phyloP scores from a whole-genome alignment of 2,888 invertebrate species.

The Alsophila aescularia region DNA sequence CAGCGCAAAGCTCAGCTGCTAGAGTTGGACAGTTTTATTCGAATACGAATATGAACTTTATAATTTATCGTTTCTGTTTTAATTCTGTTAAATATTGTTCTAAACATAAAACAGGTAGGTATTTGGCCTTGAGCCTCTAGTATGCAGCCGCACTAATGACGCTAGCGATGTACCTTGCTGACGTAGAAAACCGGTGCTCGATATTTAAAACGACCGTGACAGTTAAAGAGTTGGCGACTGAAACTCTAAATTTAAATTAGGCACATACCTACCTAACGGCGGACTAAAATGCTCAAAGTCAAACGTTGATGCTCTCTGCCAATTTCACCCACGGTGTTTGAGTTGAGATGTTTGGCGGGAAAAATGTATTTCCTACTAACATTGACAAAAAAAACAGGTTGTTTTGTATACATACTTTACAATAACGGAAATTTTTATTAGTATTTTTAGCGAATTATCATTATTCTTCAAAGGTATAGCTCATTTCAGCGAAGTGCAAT shows the following conservation, averaged over 20 bases:
- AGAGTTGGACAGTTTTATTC: slow-evolving; percentile 38
- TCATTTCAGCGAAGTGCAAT: background rate
- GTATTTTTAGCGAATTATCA: background rate
- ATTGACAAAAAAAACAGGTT: background rate
- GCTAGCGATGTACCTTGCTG: slow-evolving; percentile 28
- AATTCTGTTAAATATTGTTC: slow-evolving; percentile 15
- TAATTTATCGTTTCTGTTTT: slow-evolving; percentile 24
- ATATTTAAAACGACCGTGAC: slow-evolving; percentile 43
- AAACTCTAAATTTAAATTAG: slow-evolving; percentile 40
- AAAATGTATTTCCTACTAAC: slow-evolving; percentile 12
- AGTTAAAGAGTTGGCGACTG: slow-evolving; percentile 42
- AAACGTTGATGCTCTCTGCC: slow-evolving; percentile 37
- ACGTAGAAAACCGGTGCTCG: slow-evolving; percentile 35
- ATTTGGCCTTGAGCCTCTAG: slow-evolving; percentile 16
- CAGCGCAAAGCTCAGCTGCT: slow-evolving; percentile 32
- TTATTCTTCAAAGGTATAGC: background rate
- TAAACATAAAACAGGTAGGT: slow-evolving; percentile 15
- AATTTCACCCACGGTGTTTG: slow-evolving; percentile 35
- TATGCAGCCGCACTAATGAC: slow-evolving; percentile 22
- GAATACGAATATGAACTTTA: slow-evolving; percentile 19
- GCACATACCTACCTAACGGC: slow-evolving; percentile 41
- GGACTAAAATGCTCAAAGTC: slow-evolving; percentile 41
- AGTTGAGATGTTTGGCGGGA: slow-evolving; percentile 15
- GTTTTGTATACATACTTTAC: background rate
- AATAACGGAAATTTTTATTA: background rate